Percentiles rank a stretch among this genome's conserved stretches.
Evolutionary conservation across 2,113 vertebrate genomes (phyloP).

Genomic region (Pipra filicauda): DNA sequence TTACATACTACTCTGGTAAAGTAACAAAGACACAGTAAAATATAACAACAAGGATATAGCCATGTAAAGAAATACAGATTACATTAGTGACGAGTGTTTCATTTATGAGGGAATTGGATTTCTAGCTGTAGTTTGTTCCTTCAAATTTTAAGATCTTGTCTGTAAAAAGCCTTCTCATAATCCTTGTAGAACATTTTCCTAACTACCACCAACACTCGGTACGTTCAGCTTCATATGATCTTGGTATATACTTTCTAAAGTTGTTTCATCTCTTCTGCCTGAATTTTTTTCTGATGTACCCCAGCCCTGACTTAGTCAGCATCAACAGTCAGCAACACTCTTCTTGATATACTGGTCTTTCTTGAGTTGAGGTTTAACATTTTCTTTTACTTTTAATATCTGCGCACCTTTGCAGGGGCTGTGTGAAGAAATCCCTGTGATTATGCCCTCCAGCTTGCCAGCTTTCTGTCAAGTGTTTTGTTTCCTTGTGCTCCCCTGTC

Average conservation of each 20-base stretch:
- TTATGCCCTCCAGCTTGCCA: background rate
- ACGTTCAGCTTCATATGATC: background rate
- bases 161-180: background rate
- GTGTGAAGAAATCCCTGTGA: background rate
- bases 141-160: background rate
- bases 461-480: background rate
- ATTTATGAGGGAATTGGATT: background rate
- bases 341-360: background rate
- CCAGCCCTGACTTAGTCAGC: background rate
- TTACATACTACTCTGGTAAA: background rate
- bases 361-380: background rate
- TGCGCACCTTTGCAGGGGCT: background rate
- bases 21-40: background rate
- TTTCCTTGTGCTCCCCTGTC: background rate
- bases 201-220: background rate
- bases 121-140: background rate
- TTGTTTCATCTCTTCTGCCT: background rate
- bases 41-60: background rate
- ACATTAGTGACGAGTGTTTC: background rate
- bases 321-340: background rate
- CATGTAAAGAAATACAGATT: background rate
- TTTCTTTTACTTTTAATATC: background rate
- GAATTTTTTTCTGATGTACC: background rate
- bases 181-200: background rate
- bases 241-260: background rate